Conservation (phyloP, 2,888 invertebrate species). For the Cerastoderma edule region DNA sequence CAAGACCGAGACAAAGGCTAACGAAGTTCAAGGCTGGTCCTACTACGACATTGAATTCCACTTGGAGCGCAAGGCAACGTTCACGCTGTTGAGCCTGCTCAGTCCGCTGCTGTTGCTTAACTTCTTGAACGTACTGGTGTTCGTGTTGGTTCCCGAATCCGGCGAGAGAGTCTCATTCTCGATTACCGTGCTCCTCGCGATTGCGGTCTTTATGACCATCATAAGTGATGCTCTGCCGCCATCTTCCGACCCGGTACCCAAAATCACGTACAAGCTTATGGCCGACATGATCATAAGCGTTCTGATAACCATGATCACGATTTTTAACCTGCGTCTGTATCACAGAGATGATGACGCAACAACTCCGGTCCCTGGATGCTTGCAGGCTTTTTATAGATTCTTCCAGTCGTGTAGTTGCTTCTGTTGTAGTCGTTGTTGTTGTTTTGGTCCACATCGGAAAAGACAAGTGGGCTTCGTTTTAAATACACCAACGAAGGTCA, state of each 20-base stretch:
- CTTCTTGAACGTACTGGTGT: constrained; percentile 53
- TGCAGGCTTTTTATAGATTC: constrained; percentile 6
- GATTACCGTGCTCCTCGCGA: constrained; percentile 54
- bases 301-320: constrained; percentile 52
- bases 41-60: constrained; percentile 5
- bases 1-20: not conserved
- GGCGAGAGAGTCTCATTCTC: constrained; percentile 56
- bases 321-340: constrained; percentile 56
- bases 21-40: not conserved
- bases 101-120: constrained; percentile 50
- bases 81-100: constrained; percentile 46
- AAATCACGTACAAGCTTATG: constrained; percentile 33
- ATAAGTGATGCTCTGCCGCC: constrained; percentile 52
- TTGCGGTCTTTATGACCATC: constrained; percentile 57
- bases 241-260: constrained; percentile 50
- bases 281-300: constrained; percentile 60
- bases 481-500: not conserved
- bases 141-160: constrained; percentile 53
- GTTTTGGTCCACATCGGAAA: not conserved
- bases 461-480: not conserved
- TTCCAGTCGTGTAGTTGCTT: constrained; percentile 8
- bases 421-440: not conserved
- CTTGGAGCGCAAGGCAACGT: constrained; percentile 18
- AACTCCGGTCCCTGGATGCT: constrained; percentile 23
- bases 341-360: constrained; percentile 54